Conservation (phyloP, 1,140 invertebrate species). For the Lithobius niger region DNA sequence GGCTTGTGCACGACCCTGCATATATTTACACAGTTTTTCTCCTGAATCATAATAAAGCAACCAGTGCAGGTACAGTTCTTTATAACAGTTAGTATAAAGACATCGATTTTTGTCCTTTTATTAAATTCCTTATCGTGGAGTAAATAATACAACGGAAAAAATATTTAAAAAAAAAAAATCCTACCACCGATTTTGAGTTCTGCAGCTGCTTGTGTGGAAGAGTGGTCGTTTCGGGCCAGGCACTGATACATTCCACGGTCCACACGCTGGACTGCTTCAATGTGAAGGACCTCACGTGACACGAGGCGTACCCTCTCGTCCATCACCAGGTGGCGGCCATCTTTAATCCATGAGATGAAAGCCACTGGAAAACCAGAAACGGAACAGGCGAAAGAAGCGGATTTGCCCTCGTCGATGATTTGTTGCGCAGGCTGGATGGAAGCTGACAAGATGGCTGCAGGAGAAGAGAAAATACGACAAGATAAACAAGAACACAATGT, state of each 20-base stretch:
- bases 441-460: constrained; percentile 3
- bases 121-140: no score
- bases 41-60: no score
- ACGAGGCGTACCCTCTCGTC: constrained; percentile 19
- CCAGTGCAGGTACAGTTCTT: no score
- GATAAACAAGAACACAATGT: no score
- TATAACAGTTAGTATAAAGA: no score
- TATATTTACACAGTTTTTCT: no score
- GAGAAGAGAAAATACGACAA: no score
- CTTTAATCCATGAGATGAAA: constrained; percentile 63
- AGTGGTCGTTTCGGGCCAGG: constrained; percentile 58
- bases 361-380: constrained; percentile 61
- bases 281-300: constrained; percentile 7
- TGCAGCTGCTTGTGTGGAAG: constrained; percentile 65
- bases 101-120: no score
- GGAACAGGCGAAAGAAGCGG: constrained; percentile 67
- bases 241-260: constrained; percentile 84
- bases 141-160: no score
- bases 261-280: constrained; percentile 46
- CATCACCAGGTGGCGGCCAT: constrained; percentile 50
- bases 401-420: constrained; percentile 70
- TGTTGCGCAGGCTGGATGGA: constrained; percentile 27
- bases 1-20: no score
- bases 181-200: constrained; percentile 72
- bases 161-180: no score